phyloP scores from a whole-genome alignment of 2,113 vertebrate genomes.

The Ranitomeya imitator region DNA sequence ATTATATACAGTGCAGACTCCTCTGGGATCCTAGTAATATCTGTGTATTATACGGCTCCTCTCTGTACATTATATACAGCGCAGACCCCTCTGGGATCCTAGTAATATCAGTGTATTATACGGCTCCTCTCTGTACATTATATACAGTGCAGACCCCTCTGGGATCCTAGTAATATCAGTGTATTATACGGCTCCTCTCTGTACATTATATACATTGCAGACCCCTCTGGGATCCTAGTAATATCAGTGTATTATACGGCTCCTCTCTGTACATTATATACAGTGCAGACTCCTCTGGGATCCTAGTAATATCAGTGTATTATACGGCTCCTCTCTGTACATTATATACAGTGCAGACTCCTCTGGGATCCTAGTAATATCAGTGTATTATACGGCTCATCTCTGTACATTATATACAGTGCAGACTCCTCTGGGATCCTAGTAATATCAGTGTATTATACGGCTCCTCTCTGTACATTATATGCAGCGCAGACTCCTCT shows the following conservation, averaged over 20 bases:
- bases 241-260: not conserved
- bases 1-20: too few relatives aligned
- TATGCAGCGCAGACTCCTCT: too few relatives aligned
- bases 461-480: not conserved
- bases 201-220: not conserved
- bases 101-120: conserved; percentile 16
- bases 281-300: not conserved
- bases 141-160: too few relatives aligned
- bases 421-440: not conserved
- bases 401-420: not conserved
- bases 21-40: not conserved
- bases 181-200: not conserved
- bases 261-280: not conserved
- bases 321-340: not conserved
- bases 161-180: conserved; percentile 11
- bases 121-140: not conserved
- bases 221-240: not conserved
- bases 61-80: not conserved
- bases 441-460: conserved; percentile 15
- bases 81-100: not conserved
- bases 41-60: not conserved
- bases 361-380: not conserved
- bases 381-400: not conserved
- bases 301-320: conserved; percentile 16
- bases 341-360: too few relatives aligned